phyloP scores from a whole-genome alignment of 1,140 invertebrate genomes.

The Neuroterus valhalla region DNA sequence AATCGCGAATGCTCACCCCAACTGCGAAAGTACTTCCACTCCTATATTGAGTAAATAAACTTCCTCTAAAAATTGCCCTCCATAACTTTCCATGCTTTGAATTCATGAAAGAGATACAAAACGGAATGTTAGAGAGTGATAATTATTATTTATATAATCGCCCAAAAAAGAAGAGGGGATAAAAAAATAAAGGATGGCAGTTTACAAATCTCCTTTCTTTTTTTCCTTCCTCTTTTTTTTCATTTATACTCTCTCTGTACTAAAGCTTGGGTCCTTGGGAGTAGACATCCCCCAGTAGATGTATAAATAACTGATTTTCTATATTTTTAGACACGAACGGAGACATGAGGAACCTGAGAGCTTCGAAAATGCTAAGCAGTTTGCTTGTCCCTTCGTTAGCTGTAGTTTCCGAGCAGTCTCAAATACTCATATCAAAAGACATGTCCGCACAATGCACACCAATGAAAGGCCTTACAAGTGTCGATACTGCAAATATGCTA shows the following conservation, averaged over 20 bases:
- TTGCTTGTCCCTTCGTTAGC: constrained; percentile 60
- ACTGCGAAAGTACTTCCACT: constrained; percentile 40
- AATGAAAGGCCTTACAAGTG: constrained; percentile 91
- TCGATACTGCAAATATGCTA: constrained; percentile 86
- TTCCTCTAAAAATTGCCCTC: not conserved
- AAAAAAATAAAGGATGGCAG: too few species aligned
- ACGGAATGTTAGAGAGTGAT: too few species aligned
- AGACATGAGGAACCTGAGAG: constrained; percentile 52
- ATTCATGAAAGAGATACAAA: too few species aligned
- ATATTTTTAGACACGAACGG: constrained; percentile 64
- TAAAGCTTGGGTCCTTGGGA: too few species aligned
- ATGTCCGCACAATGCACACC: constrained; percentile 83
- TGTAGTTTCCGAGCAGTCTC: constrained; percentile 81
- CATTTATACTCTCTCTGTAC: too few species aligned
- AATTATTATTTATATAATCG: too few species aligned
- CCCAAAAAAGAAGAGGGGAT: too few species aligned
- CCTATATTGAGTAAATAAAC: constrained; percentile 5
- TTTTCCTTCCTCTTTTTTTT: too few species aligned
- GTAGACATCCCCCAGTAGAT: too few species aligned
- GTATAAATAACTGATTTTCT: not conserved
- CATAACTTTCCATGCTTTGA: not conserved
- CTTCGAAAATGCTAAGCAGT: constrained; percentile 37
- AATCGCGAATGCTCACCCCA: constrained; percentile 43
- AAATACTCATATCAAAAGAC: constrained; percentile 84
- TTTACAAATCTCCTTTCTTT: too few species aligned